Conservation (phyloP, 2,113 vertebrate species). For the Sturnus vulgaris region DNA sequence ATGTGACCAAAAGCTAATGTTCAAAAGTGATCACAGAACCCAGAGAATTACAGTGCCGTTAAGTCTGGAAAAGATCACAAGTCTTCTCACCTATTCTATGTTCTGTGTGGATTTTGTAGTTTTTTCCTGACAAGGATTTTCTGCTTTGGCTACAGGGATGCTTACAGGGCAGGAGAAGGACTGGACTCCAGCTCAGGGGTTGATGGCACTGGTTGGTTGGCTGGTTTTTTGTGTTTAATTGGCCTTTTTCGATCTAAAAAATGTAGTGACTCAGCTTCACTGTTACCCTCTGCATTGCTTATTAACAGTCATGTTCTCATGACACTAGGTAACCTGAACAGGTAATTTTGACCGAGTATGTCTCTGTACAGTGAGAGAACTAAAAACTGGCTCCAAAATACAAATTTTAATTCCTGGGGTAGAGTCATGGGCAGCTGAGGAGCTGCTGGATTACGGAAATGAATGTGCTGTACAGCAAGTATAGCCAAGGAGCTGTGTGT, state of each 20-base stretch:
- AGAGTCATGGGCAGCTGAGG: not conserved
- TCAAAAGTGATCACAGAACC: not conserved
- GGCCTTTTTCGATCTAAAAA: not conserved
- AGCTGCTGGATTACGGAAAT: not conserved
- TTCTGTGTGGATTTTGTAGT: not conserved
- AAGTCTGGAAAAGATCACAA: not conserved
- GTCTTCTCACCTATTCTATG: not conserved
- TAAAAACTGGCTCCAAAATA: not conserved
- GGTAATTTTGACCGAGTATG: not conserved
- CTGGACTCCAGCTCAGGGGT: not conserved
- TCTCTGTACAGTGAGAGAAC: not conserved
- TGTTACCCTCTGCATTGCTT: not conserved
- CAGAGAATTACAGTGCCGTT: not conserved
- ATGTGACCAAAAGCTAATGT: not conserved
- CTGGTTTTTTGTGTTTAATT: not conserved
- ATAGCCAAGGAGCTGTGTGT: not conserved
- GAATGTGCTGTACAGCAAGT: not conserved
- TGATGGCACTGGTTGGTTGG: not conserved
- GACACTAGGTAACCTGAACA: not conserved
- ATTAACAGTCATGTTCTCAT: not conserved
- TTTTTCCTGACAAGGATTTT: not conserved
- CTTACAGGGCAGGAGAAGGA: not conserved
- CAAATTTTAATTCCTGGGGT: not conserved
- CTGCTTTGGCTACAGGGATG: not conserved
- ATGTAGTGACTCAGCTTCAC: not conserved